Conservation (phyloP, 23 tunicate species). For the Halocynthia roretzi region DNA sequence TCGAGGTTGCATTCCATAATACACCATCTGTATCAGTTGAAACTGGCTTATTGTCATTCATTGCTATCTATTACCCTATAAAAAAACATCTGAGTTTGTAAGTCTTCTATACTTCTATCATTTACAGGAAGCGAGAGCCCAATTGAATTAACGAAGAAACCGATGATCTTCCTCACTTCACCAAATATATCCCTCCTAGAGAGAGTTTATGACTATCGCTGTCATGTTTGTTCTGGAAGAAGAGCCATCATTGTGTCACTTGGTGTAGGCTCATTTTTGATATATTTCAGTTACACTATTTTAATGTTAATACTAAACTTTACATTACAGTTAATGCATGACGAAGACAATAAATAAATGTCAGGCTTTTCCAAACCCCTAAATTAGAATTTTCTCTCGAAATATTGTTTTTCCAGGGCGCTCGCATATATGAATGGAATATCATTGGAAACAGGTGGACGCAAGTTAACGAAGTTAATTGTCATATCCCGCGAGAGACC, state of each 20-base stretch:
- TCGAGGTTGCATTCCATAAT: too few relatives aligned
- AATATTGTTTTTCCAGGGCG: slow-evolving; percentile 34
- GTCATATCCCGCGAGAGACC: slow-evolving; percentile 59
- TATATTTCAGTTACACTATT: neutral
- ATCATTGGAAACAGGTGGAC: slow-evolving; percentile 35
- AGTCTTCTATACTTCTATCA: too few relatives aligned
- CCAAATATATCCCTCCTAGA: slow-evolving; percentile 3
- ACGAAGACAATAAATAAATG: too few relatives aligned
- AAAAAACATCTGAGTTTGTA: too few relatives aligned
- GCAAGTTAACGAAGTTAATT: slow-evolving; percentile 24
- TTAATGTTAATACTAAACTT: too few relatives aligned
- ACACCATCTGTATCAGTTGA: too few relatives aligned
- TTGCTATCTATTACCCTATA: too few relatives aligned
- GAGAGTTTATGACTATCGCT: slow-evolving; percentile 48
- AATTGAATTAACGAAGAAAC: slow-evolving; percentile 1
- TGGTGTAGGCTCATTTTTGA: slow-evolving; percentile 43
- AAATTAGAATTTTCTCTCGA: neutral
- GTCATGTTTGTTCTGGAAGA: slow-evolving; percentile 36
- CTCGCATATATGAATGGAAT: slow-evolving; percentile 42
- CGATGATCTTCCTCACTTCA: neutral
- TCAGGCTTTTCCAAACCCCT: neutral
- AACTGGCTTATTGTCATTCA: too few relatives aligned
- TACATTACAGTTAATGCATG: too few relatives aligned
- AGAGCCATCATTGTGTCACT: slow-evolving; percentile 51
- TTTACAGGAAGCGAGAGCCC: slow-evolving; percentile 2